Percentiles rank a stretch among this genome's conserved stretches.
phyloP scores from a whole-genome alignment of 2,797 vertebrate species.

The Leptatherina wallacei region DNA sequence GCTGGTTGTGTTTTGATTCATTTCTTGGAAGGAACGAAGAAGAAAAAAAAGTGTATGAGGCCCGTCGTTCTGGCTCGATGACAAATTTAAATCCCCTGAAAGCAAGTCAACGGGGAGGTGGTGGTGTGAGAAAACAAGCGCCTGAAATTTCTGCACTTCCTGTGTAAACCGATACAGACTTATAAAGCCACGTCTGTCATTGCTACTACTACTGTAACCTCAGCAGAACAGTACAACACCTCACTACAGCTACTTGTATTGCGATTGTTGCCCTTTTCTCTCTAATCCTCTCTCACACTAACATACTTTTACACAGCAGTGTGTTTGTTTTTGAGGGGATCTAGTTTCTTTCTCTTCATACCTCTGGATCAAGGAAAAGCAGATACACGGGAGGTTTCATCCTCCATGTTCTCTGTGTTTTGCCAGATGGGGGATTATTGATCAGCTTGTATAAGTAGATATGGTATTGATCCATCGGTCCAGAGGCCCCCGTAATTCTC shows the following conservation, averaged over 20 bases:
- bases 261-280: conserved; percentile 48
- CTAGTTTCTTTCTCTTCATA: conserved; percentile 27
- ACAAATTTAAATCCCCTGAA: conserved; percentile 60
- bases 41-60: conserved; percentile 4
- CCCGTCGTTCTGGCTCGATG: conserved; percentile 45
- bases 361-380: conserved; percentile 31
- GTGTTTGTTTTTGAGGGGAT: conserved; percentile 23
- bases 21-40: conserved; percentile 37
- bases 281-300: conserved; percentile 28
- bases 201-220: conserved; percentile 59
- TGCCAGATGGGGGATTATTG: conserved; percentile 61
- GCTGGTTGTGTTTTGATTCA: conserved; percentile 67
- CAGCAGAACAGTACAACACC: conserved; percentile 62
- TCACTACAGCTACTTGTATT: conserved; percentile 68
- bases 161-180: conserved; percentile 46
- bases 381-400: conserved; percentile 2
- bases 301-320: conserved; percentile 13
- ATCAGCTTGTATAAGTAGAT: conserved; percentile 71
- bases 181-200: conserved; percentile 60
- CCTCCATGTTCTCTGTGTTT: conserved; percentile 35
- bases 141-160: conserved; percentile 62
- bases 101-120: conserved; percentile 61
- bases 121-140: conserved; percentile 53
- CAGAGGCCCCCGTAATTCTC: conserved; percentile 52
- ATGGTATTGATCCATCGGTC: conserved; percentile 72